These are phyloP conservation scores for Nephotettix cincticeps DNA, from an alignment of 1,140 invertebrate species.

Conservation along the genomic window DNA sequence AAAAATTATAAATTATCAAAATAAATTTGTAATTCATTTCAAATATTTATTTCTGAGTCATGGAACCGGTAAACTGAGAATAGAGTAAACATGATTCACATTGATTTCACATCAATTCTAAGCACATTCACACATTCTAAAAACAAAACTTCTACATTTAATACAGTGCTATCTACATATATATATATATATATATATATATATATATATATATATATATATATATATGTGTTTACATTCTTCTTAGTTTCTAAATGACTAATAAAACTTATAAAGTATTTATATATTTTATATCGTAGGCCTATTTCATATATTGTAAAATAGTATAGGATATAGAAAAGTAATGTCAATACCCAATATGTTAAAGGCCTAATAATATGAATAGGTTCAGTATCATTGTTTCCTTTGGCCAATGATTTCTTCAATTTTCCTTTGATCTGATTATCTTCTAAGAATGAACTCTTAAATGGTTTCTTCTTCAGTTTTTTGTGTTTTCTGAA, in stretches of 20 bases:
- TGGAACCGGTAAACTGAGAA: too few species aligned
- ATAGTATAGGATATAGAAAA: neutral
- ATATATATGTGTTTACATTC: neutral
- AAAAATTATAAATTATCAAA: too few species aligned
- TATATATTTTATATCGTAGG: neutral
- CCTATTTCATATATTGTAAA: neutral
- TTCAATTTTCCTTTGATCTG: neutral
- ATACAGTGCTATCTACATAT: neutral
- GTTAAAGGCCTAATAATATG: neutral
- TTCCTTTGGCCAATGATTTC: neutral
- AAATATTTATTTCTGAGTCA: too few species aligned
- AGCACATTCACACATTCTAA: too few species aligned
- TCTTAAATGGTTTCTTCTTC: neutral
- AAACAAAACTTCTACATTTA: too few species aligned
- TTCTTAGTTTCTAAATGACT: neutral
- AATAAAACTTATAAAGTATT: neutral
- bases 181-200: neutral
- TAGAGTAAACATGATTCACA: too few species aligned
- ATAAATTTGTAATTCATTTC: too few species aligned
- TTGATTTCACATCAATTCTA: too few species aligned
- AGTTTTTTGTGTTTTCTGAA: neutral
- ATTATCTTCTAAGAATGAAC: neutral
- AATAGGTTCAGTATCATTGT: neutral
- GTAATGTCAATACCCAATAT: neutral
- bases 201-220: neutral